Percentiles rank a stretch among this genome's conserved stretches.
Evolutionary conservation across 1,140 invertebrate species (phyloP).

Genomic region (Caenorhabditis inopinata): DNA sequence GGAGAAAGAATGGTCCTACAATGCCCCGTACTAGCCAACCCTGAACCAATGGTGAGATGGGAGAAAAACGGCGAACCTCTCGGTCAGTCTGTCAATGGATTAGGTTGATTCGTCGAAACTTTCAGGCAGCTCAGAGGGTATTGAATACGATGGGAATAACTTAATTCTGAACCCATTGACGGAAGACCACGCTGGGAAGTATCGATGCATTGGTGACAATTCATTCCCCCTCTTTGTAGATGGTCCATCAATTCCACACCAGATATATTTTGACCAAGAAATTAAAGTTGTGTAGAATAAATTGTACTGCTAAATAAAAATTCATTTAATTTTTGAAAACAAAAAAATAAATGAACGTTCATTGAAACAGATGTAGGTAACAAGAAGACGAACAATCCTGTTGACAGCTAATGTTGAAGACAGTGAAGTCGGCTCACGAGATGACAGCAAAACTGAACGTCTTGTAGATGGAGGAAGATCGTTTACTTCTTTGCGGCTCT

Average conservation of each 20-base stretch:
- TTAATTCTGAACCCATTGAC: neutral
- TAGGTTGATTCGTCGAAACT: neutral
- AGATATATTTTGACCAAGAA: slow-evolving; percentile 22
- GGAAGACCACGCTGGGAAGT: neutral
- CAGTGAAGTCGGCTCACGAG: neutral
- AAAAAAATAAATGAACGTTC: slow-evolving; percentile 18
- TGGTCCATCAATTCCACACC: slow-evolving; percentile 30
- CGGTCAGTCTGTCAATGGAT: neutral
- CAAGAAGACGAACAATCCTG: neutral
- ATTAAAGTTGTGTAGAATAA: slow-evolving; percentile 15
- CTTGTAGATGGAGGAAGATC: slow-evolving; percentile 18
- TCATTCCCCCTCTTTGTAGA: slow-evolving; percentile 35
- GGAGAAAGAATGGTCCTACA: neutral
- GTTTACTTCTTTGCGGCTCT: slow-evolving; percentile 46
- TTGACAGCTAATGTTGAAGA: neutral
- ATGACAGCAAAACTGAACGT: slow-evolving; percentile 17
- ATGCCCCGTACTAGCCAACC: neutral
- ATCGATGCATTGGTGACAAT: slow-evolving; percentile 23
- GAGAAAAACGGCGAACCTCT: slow-evolving; percentile 20
- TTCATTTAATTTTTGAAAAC: slow-evolving; percentile 23
- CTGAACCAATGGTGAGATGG: slow-evolving; percentile 26
- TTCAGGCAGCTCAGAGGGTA: neutral
- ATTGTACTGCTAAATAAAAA: neutral
- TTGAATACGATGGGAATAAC: slow-evolving; percentile 23
- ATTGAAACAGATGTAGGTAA: slow-evolving; percentile 22